Conservation (phyloP, 2,888 invertebrate species). For the Dysmachus trigonus region DNA sequence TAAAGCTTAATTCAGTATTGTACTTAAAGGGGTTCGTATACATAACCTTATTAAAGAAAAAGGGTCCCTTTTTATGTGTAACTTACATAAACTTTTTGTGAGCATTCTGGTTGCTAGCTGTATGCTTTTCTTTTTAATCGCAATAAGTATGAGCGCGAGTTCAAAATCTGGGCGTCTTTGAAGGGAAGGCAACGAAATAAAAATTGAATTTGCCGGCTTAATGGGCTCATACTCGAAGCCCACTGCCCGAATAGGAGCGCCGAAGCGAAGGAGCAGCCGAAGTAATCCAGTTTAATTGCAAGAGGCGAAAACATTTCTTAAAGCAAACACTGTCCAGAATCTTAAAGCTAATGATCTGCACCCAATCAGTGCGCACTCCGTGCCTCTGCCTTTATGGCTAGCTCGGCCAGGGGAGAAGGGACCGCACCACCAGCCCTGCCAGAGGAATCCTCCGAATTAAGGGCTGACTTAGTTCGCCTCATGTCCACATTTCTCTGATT, state of each 20-base stretch:
- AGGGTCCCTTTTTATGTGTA: neutral
- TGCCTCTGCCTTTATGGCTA: neutral
- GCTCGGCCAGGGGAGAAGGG: neutral
- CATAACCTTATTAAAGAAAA: neutral
- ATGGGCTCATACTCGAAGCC: neutral
- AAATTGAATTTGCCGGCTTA: neutral
- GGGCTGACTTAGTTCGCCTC: slow-evolving; percentile 24
- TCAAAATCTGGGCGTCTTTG: neutral
- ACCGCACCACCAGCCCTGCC: too few relatives aligned
- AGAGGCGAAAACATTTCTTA: slow-evolving; percentile 4
- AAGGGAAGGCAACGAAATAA: neutral
- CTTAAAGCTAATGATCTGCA: slow-evolving; percentile 34
- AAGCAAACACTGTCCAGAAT: slow-evolving; percentile 20
- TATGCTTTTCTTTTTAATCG: neutral
- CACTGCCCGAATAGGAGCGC: neutral
- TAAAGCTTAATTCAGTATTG: neutral
- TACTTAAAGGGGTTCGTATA: neutral
- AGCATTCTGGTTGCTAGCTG: neutral
- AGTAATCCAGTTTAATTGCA: neutral
- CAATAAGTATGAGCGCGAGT: neutral
- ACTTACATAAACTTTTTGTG: neutral
- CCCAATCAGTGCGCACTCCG: slow-evolving; percentile 7
- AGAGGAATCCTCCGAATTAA: slow-evolving; percentile 3
- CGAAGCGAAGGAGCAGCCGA: neutral
- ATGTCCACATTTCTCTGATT: slow-evolving; percentile 39